phyloP scores from a whole-genome alignment of 1,140 invertebrate genomes.

The Mylabris phalerata region DNA sequence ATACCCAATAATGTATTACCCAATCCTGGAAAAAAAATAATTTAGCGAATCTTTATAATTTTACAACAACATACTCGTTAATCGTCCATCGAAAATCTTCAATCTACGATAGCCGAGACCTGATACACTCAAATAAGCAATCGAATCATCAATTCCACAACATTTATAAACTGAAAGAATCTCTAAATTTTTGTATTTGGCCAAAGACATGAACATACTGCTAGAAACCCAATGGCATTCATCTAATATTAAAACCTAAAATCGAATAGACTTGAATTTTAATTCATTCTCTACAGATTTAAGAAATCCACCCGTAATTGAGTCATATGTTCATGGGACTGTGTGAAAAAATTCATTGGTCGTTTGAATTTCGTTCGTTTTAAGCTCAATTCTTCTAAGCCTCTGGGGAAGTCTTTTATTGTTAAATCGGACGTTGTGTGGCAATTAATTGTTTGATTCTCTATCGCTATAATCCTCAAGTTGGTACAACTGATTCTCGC shows the following conservation, averaged over 20 bases:
- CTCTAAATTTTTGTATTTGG: constrained; percentile 1
- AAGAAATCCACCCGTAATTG: background rate
- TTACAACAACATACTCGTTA: constrained; percentile 2
- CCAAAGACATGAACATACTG: background rate
- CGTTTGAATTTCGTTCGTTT: background rate
- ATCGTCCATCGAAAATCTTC: constrained; percentile 6
- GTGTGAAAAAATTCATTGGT: background rate
- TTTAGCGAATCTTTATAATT: background rate
- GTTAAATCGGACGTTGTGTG: background rate
- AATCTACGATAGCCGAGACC: constrained; percentile 1
- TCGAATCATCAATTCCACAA: constrained; percentile 1
- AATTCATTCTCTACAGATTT: no score
- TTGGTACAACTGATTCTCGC: background rate
- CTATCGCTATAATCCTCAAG: constrained; percentile 1
- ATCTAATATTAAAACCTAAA: constrained; percentile 3
- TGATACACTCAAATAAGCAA: constrained; percentile 1
- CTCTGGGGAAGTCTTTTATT: constrained; percentile 5
- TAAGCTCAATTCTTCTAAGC: constrained; percentile 18
- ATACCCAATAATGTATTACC: background rate
- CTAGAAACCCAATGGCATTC: constrained; percentile 3
- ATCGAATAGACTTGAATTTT: no score
- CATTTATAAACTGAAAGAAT: constrained; percentile 8
- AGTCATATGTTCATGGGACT: background rate
- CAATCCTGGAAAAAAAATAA: background rate
- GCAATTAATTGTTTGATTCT: constrained; percentile 6